Conservation (phyloP, 2,888 invertebrate species). For the Microctonus brassicae region DNA sequence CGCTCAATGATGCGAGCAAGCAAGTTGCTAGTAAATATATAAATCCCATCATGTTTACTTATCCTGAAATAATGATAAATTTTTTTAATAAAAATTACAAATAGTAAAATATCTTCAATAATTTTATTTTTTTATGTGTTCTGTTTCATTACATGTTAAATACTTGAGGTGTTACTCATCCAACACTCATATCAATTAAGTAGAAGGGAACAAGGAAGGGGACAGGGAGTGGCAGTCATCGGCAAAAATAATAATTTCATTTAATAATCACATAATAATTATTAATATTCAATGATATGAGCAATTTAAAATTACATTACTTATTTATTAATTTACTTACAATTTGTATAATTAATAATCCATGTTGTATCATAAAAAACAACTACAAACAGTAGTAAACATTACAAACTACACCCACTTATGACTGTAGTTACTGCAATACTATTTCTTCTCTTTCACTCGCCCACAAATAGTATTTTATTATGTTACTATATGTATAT, state of each 20-base stretch:
- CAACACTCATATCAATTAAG: constrained; percentile 37
- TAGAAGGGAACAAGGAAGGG: constrained; percentile 35
- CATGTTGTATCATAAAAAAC: not conserved
- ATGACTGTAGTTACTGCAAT: not conserved
- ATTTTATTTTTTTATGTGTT: not conserved
- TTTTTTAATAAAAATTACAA: not conserved
- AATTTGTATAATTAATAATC: not conserved
- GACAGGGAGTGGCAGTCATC: constrained; percentile 46
- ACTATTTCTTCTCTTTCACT: not conserved
- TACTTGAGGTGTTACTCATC: constrained; percentile 43
- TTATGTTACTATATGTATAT: no score
- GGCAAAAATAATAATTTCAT: not conserved
- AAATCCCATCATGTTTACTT: not conserved
- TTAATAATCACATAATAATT: no score
- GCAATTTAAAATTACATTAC: no score
- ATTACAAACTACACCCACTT: not conserved
- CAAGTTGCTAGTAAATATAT: constrained; percentile 18
- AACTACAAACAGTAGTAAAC: not conserved
- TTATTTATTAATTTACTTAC: no score
- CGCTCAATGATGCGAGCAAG: constrained; percentile 10
- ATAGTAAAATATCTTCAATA: not conserved
- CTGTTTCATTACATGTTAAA: constrained; percentile 3
- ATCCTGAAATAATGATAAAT: not conserved
- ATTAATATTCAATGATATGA: no score
- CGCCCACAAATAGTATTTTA: no score